A percentile compares a stretch with the other conserved stretches of the same genome.
phyloP scores from a whole-genome alignment of 2,888 invertebrate species.

The Drosophila silvestris region DNA sequence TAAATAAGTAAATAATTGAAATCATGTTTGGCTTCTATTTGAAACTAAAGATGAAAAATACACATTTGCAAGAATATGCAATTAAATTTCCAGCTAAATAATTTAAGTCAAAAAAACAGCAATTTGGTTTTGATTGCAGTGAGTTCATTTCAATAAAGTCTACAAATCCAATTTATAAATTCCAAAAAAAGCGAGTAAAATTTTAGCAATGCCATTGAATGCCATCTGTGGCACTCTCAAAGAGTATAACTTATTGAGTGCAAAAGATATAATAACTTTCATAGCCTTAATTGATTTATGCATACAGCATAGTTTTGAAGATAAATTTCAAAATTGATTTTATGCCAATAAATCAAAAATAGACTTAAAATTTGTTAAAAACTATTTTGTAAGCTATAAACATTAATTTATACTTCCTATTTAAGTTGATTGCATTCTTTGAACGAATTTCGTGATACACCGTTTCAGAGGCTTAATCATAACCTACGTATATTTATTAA shows the following conservation, averaged over 20 bases:
- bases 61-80: conserved; percentile 11
- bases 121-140: not conserved
- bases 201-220: not conserved
- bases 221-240: not conserved
- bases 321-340: not conserved
- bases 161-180: not conserved
- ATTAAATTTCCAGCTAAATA: conserved; percentile 15
- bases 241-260: not conserved
- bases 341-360: not conserved
- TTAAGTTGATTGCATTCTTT: conserved; percentile 10
- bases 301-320: too few relatives aligned
- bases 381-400: not conserved
- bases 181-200: not conserved
- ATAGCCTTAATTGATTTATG: not conserved
- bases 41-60: conserved; percentile 9
- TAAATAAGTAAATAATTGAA: conserved; percentile 47
- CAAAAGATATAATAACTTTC: not conserved
- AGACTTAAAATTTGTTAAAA: not conserved
- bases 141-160: not conserved
- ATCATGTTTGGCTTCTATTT: conserved; percentile 32
- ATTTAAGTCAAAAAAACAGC: not conserved
- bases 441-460: conserved; percentile 7
- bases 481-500: conserved; percentile 69
- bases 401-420: not conserved
- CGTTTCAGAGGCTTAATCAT: conserved; percentile 44